Conservation (phyloP, 2,113 vertebrate species). For the Vimba vimba region DNA sequence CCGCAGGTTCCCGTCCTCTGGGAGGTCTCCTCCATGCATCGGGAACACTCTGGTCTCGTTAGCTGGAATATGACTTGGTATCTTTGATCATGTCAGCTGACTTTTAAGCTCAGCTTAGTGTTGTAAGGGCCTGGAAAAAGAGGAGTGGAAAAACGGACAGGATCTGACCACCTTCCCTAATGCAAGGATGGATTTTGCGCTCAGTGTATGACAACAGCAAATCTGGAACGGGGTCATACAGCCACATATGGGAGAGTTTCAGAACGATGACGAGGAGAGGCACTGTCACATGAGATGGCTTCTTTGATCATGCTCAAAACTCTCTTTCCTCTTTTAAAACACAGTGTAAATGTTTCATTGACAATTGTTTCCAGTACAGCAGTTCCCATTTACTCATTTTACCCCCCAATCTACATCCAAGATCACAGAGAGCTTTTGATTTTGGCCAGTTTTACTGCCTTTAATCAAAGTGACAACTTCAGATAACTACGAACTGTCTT, state of each 20-base stretch:
- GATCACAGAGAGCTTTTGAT: background rate
- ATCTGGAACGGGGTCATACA: constrained; percentile 31
- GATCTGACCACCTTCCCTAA: constrained; percentile 19
- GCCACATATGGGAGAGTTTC: background rate
- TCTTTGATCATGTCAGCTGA: constrained; percentile 83
- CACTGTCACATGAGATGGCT: constrained; percentile 32
- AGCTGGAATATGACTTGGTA: constrained; percentile 68
- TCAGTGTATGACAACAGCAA: background rate
- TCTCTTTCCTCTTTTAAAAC: background rate
- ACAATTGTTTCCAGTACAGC: background rate
- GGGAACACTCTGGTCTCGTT: constrained; percentile 77
- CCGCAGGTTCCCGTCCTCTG: constrained; percentile 47
- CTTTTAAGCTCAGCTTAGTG: constrained; percentile 76
- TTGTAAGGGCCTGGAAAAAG: constrained; percentile 63
- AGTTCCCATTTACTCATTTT: background rate
- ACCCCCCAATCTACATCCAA: background rate
- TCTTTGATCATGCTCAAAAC: constrained; percentile 2
- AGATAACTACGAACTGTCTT: background rate
- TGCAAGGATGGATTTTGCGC: constrained; percentile 31
- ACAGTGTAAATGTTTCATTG: constrained; percentile 31
- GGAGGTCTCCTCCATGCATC: constrained; percentile 73
- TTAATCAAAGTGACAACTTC: constrained; percentile 5
- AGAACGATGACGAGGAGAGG: constrained; percentile 27
- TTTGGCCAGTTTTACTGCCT: background rate
- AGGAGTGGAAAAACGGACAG: constrained; percentile 63